Base-by-base conservation (phyloP, 53 echinoderm and acorn worm species). In the Arbacia lixula region DNA sequence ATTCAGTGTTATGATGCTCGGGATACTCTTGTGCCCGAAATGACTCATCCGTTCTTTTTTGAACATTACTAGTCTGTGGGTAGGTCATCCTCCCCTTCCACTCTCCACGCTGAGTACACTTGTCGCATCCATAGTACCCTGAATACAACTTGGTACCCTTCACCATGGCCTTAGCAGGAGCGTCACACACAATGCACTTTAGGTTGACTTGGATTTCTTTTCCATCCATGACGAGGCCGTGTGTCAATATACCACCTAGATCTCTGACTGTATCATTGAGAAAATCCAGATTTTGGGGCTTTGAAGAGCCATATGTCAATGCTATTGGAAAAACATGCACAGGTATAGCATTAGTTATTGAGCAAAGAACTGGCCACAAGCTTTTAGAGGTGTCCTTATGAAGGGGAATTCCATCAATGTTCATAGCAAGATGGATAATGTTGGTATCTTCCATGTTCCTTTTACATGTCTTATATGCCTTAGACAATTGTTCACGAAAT, bases 81-180 rank as follows among this genome's bases (percentile, higher is more conserved):
- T 78, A 88, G 10, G 74, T 91, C 85, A 91, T 87, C 72, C 85
- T 87, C 11, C 91, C 91, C 26, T 71, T 61, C 78, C 80, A 88
- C n/a, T 85, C 71, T 55, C 91, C 91, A 8, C n/a, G 4, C 77
- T 91, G 91, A 11, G 2, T 58, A 61, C 91, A 91, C 61, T 88
- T 91, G 52, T 91, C 87, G 57, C 91, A 91, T 14, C 91, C 91
- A 72, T 85, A 62, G 61, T 88, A 91, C 6, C 88, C 88, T 71
- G 80, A 60, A 80, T 85, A 85, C 41, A 58, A 49, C 68, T 91
- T 91, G 20, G 76, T 71, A 77, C 86, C 43, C 46, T 91, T 85
- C 34, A 91, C 87, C 66, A 91, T 35, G 9, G 88, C 86, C 36
- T 78, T 85, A 6, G 91, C 88, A 56, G 91, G 91, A 27, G 91